phyloP scores from a whole-genome alignment of 2,888 invertebrate genomes.

The Stenchaetothrips biformis region DNA sequence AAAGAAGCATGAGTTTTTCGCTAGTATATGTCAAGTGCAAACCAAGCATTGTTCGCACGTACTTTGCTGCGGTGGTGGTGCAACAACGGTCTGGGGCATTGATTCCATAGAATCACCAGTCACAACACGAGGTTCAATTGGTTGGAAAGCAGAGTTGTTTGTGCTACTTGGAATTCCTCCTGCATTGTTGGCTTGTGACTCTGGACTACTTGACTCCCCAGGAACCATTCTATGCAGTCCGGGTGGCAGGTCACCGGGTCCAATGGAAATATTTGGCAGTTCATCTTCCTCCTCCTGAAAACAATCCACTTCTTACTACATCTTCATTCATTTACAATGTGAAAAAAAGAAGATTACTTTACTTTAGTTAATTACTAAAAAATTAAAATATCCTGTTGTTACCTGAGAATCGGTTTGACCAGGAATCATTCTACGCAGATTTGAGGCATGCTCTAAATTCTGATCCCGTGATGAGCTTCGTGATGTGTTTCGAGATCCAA shows the following conservation, averaged over 20 bases:
- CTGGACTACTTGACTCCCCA: conserved; percentile 54
- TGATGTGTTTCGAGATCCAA: neutral
- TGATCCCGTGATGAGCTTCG: neutral
- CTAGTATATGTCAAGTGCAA: neutral
- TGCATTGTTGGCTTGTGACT: neutral
- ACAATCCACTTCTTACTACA: neutral
- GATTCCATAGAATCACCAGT: conserved; percentile 36
- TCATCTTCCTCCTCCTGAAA: neutral
- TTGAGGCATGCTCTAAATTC: neutral
- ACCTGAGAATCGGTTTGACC: conserved; percentile 1
- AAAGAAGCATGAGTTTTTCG: neutral
- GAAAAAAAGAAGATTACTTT: no score
- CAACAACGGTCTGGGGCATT: conserved; percentile 30
- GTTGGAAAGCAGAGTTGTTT: conserved; percentile 30
- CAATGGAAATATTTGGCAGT: neutral
- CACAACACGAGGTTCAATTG: conserved; percentile 34
- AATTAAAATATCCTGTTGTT: neutral
- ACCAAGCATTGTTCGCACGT: neutral
- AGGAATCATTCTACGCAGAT: neutral
- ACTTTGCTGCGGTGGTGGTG: neutral
- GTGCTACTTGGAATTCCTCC: conserved; percentile 34
- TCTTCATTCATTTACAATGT: no score
- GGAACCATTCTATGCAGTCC: conserved; percentile 59
- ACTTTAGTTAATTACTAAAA: no score
- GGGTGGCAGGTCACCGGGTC: conserved; percentile 46